Evolutionary conservation across 2,113 vertebrate species (phyloP).

Genomic region (Daubentonia madagascariensis): DNA sequence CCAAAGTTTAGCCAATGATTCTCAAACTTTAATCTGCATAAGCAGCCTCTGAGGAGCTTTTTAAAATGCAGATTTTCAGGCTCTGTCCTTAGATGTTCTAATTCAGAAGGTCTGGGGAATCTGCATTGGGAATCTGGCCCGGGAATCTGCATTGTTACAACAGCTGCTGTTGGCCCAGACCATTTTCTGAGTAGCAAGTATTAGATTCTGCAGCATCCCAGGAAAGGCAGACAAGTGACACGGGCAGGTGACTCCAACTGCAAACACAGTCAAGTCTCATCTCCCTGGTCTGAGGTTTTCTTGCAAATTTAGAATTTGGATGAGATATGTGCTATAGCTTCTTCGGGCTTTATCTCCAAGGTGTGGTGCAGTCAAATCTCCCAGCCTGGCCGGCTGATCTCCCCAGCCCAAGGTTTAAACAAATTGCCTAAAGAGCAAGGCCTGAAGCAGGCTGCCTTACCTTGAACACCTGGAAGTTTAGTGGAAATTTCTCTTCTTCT

Average conservation of each 20-base stretch:
- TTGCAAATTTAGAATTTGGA: neutral
- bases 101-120: neutral
- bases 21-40: neutral
- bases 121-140: no score
- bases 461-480: slow-evolving; percentile 72
- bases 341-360: neutral
- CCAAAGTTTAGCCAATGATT: neutral
- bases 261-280: neutral
- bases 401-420: neutral
- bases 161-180: neutral
- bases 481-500: slow-evolving; percentile 25
- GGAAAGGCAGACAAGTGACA: neutral
- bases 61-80: neutral
- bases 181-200: neutral
- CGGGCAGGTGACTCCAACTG: neutral
- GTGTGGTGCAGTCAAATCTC: neutral
- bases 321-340: neutral
- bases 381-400: neutral
- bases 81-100: neutral
- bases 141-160: neutral
- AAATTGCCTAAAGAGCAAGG: neutral
- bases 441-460: slow-evolving; percentile 63
- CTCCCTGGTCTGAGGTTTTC: neutral
- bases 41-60: neutral
- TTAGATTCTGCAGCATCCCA: neutral